phyloP scores from a whole-genome alignment of 2,797 vertebrate genomes.

The Heliangelus exortis region DNA sequence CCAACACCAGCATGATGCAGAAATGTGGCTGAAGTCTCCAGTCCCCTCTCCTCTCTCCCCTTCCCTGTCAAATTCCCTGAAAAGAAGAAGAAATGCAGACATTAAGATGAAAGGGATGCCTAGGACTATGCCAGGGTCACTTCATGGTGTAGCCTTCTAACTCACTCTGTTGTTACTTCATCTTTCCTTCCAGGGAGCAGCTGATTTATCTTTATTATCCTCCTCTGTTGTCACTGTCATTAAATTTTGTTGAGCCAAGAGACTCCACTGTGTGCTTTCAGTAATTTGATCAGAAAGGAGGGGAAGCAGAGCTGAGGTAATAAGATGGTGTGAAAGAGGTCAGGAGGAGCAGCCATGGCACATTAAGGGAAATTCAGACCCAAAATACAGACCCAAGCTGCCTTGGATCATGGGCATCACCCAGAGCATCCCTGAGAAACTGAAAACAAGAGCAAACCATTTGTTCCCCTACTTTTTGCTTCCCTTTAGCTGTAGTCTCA shows the following conservation, averaged over 20 bases:
- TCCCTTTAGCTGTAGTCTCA: neutral
- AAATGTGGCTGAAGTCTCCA: neutral
- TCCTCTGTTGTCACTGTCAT: slow-evolving; percentile 64
- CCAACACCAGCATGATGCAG: rapidly evolving
- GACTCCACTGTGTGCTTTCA: slow-evolving; percentile 55
- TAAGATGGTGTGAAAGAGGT: slow-evolving; percentile 56
- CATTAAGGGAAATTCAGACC: slow-evolving; percentile 58
- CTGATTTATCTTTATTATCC: slow-evolving; percentile 72
- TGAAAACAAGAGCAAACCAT: neutral
- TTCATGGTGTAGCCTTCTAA: slow-evolving; percentile 34
- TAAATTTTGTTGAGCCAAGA: slow-evolving; percentile 71
- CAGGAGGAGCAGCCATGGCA: slow-evolving; percentile 32
- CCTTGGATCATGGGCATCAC: slow-evolving; percentile 51
- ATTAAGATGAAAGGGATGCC: neutral
- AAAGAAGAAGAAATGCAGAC: neutral
- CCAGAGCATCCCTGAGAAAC: slow-evolving; percentile 56
- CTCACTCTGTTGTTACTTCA: slow-evolving; percentile 49
- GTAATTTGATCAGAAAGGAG: slow-evolving; percentile 65
- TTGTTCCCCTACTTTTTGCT: neutral
- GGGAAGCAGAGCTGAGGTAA: slow-evolving; percentile 64
- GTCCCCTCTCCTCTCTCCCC: neutral
- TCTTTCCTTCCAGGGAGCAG: slow-evolving; percentile 40
- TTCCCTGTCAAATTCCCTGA: neutral
- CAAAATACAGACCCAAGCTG: slow-evolving; percentile 19
- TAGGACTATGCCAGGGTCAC: neutral